phyloP scores from a whole-genome alignment of 2,113 vertebrate species.

The Ailurus styani region DNA sequence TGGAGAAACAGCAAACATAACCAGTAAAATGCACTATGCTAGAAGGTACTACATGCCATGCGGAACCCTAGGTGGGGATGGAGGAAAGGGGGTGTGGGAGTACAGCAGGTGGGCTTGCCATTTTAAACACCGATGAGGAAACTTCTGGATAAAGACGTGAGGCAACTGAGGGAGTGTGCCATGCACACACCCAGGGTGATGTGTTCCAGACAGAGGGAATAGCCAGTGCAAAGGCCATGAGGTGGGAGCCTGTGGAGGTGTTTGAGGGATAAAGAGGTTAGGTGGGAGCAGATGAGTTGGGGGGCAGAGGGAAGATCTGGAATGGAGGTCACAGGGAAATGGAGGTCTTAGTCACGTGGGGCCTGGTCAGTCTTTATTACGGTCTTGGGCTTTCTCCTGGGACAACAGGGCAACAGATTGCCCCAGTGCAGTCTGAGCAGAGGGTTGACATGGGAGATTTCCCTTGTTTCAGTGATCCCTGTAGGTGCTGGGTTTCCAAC shows the following conservation, averaged over 20 bases:
- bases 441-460: background rate
- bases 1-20: background rate
- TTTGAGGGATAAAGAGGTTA: background rate
- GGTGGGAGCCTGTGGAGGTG: background rate
- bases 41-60: fast-evolving
- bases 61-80: background rate
- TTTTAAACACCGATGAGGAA: background rate
- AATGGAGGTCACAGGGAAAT: background rate
- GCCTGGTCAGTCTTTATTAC: background rate
- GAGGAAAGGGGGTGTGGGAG: fast-evolving
- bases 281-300: background rate
- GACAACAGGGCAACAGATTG: too few species aligned
- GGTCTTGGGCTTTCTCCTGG: background rate
- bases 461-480: background rate
- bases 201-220: background rate
- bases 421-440: background rate
- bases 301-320: background rate
- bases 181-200: too few species aligned
- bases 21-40: too few species aligned
- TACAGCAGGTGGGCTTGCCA: background rate
- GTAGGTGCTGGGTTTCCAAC: background rate
- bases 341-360: background rate
- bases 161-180: background rate
- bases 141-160: background rate
- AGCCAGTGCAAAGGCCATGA: background rate